Evolutionary conservation across 2,113 vertebrate species (phyloP).

Genomic region (Nycticryphes semicollaris): DNA sequence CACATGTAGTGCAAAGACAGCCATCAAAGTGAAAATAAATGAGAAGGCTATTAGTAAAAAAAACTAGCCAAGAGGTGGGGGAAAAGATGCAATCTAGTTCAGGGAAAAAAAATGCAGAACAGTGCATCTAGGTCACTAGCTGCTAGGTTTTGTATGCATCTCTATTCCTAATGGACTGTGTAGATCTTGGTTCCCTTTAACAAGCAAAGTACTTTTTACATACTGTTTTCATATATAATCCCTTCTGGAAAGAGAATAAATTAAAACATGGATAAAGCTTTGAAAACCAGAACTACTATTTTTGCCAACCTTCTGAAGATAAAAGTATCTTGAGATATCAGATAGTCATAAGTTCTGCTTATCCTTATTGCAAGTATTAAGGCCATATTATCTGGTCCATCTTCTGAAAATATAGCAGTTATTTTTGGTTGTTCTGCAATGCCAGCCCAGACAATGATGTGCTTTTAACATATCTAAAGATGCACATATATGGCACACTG

Average conservation of each 20-base stretch:
- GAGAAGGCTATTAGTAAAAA: neutral
- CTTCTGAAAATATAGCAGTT: neutral
- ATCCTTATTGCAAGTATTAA: neutral
- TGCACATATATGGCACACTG: neutral
- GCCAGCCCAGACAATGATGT: neutral
- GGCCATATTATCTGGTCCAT: neutral
- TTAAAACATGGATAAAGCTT: neutral
- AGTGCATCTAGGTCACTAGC: neutral
- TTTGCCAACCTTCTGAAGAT: slow-evolving; percentile 11
- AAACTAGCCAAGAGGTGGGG: neutral
- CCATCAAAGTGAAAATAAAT: neutral
- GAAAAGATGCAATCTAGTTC: neutral
- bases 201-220: neutral
- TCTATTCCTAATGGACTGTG: neutral
- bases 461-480: neutral
- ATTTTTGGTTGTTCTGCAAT: neutral
- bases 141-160: neutral
- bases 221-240: neutral
- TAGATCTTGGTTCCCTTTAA: neutral
- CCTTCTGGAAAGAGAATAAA: neutral
- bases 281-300: neutral
- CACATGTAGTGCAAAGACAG: neutral
- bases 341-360: neutral
- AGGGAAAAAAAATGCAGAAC: neutral
- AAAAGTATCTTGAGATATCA: neutral